These are phyloP conservation scores for Forpus xanthops DNA, from an alignment of 2,797 vertebrate genomes.

Conservation along the genomic window DNA sequence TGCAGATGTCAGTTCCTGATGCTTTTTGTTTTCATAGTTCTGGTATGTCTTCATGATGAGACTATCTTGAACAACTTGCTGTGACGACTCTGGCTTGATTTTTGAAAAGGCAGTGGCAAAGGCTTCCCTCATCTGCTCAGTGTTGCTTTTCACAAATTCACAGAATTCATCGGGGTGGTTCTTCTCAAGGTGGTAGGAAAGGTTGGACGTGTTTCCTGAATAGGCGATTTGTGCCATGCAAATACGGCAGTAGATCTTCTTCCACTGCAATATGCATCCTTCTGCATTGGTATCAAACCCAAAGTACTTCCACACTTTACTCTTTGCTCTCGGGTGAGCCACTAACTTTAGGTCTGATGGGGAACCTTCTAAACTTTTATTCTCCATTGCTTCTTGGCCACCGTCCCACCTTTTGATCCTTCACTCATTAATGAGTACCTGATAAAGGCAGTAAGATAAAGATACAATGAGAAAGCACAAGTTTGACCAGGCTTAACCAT, in stretches of 20 bases:
- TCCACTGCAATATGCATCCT: slow-evolving; percentile 90
- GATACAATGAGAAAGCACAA: slow-evolving; percentile 74
- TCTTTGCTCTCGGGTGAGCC: slow-evolving; percentile 89
- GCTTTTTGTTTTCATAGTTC: slow-evolving; percentile 76
- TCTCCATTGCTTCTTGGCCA: slow-evolving; percentile 82
- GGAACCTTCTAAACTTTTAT: slow-evolving; percentile 79
- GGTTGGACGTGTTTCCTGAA: slow-evolving; percentile 90
- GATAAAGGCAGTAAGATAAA: slow-evolving; percentile 85
- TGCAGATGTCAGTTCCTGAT: slow-evolving; percentile 82
- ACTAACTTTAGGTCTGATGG: slow-evolving; percentile 86
- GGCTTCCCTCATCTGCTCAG: slow-evolving; percentile 85
- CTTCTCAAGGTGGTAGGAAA: slow-evolving; percentile 90
- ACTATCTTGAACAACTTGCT: slow-evolving; percentile 75
- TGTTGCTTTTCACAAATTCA: slow-evolving; percentile 88
- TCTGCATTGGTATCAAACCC: slow-evolving; percentile 90
- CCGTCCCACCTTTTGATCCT: slow-evolving; percentile 75
- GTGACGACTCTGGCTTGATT: slow-evolving; percentile 79
- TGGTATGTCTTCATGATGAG: slow-evolving; percentile 73
- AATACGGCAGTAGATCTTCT: slow-evolving; percentile 88
- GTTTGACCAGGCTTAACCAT: slow-evolving; percentile 48
- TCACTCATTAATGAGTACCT: slow-evolving; percentile 85
- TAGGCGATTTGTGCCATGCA: slow-evolving; percentile 91
- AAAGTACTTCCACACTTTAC: slow-evolving; percentile 94
- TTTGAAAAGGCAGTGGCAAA: slow-evolving; percentile 83
- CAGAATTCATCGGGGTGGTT: slow-evolving; percentile 87